A percentile compares a stretch with the other conserved stretches of the same genome.
Conservation (phyloP, 1,140 invertebrate genomes). For the Brachionus koreanus region DNA sequence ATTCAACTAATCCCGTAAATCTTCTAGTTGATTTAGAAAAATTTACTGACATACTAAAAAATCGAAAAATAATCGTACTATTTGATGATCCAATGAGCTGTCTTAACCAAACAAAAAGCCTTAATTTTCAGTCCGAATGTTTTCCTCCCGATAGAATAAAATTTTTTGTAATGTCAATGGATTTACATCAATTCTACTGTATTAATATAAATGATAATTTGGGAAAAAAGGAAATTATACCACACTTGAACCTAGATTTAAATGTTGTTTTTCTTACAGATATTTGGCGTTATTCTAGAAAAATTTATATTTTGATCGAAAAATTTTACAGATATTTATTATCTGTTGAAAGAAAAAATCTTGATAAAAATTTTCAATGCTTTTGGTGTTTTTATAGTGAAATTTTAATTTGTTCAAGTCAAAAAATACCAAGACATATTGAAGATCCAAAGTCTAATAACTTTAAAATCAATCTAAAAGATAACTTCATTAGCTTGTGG, state of each 20-base stretch:
- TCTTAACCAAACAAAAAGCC: background rate
- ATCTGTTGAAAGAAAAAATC: background rate
- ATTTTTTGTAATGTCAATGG: background rate
- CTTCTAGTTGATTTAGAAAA: background rate
- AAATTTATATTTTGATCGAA: background rate
- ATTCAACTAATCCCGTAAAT: background rate
- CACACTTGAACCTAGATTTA: background rate
- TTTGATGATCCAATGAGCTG: background rate
- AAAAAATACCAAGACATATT: background rate
- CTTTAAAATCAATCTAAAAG: background rate
- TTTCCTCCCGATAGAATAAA: background rate
- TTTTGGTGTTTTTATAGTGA: background rate
- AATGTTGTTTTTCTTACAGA: background rate
- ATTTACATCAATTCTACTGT: background rate
- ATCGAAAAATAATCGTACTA: background rate
- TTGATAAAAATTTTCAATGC: background rate
- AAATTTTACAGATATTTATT: background rate
- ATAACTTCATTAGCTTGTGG: background rate
- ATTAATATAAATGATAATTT: background rate
- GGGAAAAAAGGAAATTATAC: background rate
- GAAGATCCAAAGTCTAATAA: background rate
- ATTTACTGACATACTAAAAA: background rate
- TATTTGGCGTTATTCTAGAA: background rate
- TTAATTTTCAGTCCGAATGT: background rate
- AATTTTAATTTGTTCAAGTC: background rate